These are phyloP conservation scores for Dromiciops gliroides DNA, from an alignment of 2,113 vertebrate species.

Conservation along the genomic window DNA sequence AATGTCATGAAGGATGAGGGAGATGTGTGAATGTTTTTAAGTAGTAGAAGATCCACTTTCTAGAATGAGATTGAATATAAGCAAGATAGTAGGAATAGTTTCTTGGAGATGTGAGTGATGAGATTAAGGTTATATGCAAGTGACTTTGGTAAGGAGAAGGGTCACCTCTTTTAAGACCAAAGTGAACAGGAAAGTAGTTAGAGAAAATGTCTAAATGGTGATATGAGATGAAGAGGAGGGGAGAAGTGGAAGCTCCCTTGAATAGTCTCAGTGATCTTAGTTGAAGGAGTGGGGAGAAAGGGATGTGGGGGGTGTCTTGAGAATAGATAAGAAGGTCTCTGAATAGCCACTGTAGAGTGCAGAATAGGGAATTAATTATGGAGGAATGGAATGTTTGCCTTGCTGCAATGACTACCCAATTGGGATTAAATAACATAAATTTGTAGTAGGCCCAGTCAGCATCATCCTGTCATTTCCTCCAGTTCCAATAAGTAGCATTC, in stretches of 20 bases:
- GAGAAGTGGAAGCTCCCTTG: not conserved
- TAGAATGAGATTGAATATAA: not conserved
- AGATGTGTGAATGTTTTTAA: not conserved
- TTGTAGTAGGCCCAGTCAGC: not conserved
- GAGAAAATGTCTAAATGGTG: not conserved
- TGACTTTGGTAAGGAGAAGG: not conserved
- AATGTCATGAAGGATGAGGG: not conserved
- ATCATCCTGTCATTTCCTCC: not conserved
- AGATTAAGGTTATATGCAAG: not conserved
- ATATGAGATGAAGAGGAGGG: not conserved
- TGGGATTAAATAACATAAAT: not conserved
- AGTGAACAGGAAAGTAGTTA: not conserved
- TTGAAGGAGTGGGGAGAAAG: not conserved
- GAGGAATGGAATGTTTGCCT: not conserved
- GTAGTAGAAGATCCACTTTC: not conserved
- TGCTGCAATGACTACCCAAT: not conserved
- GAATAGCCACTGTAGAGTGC: not conserved
- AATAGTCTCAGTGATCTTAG: not conserved
- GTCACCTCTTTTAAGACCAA: not conserved
- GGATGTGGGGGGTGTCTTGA: not conserved
- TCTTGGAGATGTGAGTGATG: not conserved
- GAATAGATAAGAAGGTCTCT: not conserved
- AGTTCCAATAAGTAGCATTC: not conserved
- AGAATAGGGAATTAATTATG: not conserved
- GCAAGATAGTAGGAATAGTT: not conserved